Evolutionary conservation across 1,140 invertebrate genomes (phyloP), one percentile per base, ranked within the genome.

Genomic region (Odontomachus brunneus): DNA sequence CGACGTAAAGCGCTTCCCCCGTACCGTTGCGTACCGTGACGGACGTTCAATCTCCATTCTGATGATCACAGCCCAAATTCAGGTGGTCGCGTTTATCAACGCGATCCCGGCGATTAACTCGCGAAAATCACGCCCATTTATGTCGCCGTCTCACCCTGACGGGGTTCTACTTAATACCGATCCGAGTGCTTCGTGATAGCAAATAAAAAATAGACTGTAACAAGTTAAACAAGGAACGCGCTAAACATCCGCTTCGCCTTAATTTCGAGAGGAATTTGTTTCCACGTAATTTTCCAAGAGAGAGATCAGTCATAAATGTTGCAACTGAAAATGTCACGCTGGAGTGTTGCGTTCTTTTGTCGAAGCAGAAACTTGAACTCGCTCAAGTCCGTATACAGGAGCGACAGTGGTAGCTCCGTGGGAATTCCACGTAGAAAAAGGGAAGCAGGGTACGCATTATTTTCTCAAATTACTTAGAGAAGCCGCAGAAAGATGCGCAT

Each of bases 1-100:
- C 67, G 83, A 88, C 72, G 67, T 63, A 88, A 88, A 88, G 60
- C 83, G 76, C 80, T 84, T 88, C 86, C 83, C 26, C 63, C 12
- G n/a, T n/a, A n/a, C n/a, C 55, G 48, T 71, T 26, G 60, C 55
- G 65, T 81, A 66, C 72, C 63, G 66, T 55, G 84, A 86, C 75
- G 75, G 63, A 59, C 65, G 29, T 82, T 88, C 80, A 82, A 87
- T 75, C 75, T 74, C 48, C 49, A 62, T 49, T 71, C 66, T 44
- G 33, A 84, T 22, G 55, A 51, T 57, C 29, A 44, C 4, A 66
- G 65, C 17, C 26, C 66, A 51, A 82, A 78, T 83, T 44, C 48
- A 14, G 14, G 72, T 66, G 66, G 33, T 66, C 67, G 66, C 65
- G 66, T 87, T 84, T 69, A 84, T 86, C 76, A 87, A 57, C 63